Base-by-base conservation (phyloP, 2,888 invertebrate species). In the Macrosoma leucophasiata region DNA sequence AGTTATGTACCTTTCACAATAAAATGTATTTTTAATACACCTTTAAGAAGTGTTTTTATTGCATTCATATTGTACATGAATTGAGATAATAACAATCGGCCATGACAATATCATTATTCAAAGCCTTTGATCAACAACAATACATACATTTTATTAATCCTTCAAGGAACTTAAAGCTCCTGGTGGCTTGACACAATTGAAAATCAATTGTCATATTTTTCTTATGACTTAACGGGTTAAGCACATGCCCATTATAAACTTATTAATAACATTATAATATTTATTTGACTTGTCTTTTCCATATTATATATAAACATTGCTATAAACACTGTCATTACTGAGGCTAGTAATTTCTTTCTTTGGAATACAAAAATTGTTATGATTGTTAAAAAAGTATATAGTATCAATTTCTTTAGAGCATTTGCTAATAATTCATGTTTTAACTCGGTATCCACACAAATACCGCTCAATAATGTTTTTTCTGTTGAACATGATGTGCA, bases 401-500 rank as follows among this genome's bases (percentile, higher is more conserved):
- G 41, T 19, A 44, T 51, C 39, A 57, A 41, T 51, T 62, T 67
- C 48, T 52, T 58, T 3, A 58, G 41, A 34, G 61, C 52, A 45
- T 50, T 56, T 27, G 33, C 55, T 42, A 74, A 37, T 30, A 72
- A 50, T 29, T 62, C 52, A 42, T 55, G 50, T 48, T 58, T 67
- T 12, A 58, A 36, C 33, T 53, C 50, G 28, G 51, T 55, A 46
- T 66, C 54, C 28, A 82, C 45, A 58, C 84, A 84, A 48, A 55
- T 59, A 6, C 70, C 70, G 51, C 61, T 59, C 70, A 68, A 74
- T 15, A 77, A 41, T 0, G 62, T 48, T 39, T 61, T 39, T 24
- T 40, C 40, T 2, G 48, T 10, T 21, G 90, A 89, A 84, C 97
- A 97, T 51, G 88, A 81, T 30, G 87, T 85, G 70, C 97, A 97